These are phyloP conservation scores for Ophion ellenae DNA, from an alignment of 2,888 invertebrate genomes.

Conservation along the genomic window DNA sequence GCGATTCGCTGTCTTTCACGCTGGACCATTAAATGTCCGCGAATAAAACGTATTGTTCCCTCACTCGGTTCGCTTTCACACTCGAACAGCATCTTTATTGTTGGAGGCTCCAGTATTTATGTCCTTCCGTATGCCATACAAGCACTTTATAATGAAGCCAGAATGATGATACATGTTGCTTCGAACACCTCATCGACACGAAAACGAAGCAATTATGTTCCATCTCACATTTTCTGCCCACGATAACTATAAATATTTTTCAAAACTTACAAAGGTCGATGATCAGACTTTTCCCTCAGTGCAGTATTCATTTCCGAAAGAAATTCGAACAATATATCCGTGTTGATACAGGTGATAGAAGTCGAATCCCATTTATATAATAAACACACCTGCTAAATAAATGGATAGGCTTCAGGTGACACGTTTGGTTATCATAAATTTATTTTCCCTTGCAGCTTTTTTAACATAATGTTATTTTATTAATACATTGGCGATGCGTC, in stretches of 20 bases:
- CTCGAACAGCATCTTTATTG: conserved; percentile 77
- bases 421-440: conserved; percentile 32
- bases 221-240: neutral
- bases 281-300: no score
- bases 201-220: neutral
- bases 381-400: neutral
- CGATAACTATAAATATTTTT: neutral
- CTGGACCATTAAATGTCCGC: conserved; percentile 44
- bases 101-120: conserved; percentile 75
- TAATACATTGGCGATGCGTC: conserved; percentile 16
- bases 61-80: conserved; percentile 64
- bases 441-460: conserved; percentile 2
- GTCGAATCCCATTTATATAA: neutral
- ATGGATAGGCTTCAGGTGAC: neutral
- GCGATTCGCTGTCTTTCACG: conserved; percentile 51
- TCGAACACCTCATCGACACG: no score
- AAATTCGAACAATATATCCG: neutral
- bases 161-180: neutral
- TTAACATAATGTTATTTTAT: conserved; percentile 25
- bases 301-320: neutral
- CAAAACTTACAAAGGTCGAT: neutral
- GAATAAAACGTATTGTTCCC: conserved; percentile 40
- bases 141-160: neutral
- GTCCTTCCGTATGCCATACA: conserved; percentile 14
- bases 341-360: neutral